Percentiles rank a stretch among this genome's conserved stretches.
Evolutionary conservation across 2,888 invertebrate genomes (phyloP).

Genomic region (Nycteola revayana): DNA sequence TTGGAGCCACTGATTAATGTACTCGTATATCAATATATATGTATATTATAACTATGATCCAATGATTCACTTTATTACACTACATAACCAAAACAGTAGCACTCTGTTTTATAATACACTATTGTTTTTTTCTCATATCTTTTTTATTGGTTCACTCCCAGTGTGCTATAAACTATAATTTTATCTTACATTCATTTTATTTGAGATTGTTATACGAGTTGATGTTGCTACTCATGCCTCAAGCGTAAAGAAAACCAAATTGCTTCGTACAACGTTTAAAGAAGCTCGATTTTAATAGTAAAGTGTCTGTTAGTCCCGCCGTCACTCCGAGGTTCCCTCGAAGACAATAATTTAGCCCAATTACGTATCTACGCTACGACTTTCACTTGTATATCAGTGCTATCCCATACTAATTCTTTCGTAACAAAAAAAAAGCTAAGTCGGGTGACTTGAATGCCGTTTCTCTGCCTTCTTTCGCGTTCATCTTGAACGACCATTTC

Average conservation of each 20-base stretch:
- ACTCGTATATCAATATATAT: too few species aligned
- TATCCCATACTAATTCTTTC: slow-evolving; percentile 36
- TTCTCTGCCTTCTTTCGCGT: slow-evolving; percentile 23
- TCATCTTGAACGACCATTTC: too few species aligned
- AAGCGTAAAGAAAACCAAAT: slow-evolving; percentile 21
- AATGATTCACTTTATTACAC: not conserved
- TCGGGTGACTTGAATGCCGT: slow-evolving; percentile 19
- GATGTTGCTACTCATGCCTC: slow-evolving; percentile 16
- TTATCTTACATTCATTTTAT: slow-evolving; percentile 19
- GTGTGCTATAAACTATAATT: slow-evolving; percentile 17
- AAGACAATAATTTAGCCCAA: slow-evolving; percentile 49
- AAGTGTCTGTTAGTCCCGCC: slow-evolving; percentile 34
- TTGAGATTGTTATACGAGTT: slow-evolving; percentile 10
- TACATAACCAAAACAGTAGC: slow-evolving; percentile 27
- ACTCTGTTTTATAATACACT: too few species aligned
- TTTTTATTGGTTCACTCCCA: slow-evolving; percentile 18
- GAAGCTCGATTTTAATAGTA: slow-evolving; percentile 37
- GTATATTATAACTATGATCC: not conserved
- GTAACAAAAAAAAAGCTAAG: slow-evolving; percentile 36
- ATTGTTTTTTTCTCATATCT: slow-evolving; percentile 12
- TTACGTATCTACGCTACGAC: slow-evolving; percentile 42
- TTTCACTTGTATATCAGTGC: slow-evolving; percentile 42
- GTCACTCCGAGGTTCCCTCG: slow-evolving; percentile 38
- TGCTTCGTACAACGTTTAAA: slow-evolving; percentile 19
- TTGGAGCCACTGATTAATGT: not conserved